These are phyloP conservation scores for Nemotelus nigrinus DNA, from an alignment of 2,888 invertebrate genomes.

Conservation along the genomic window DNA sequence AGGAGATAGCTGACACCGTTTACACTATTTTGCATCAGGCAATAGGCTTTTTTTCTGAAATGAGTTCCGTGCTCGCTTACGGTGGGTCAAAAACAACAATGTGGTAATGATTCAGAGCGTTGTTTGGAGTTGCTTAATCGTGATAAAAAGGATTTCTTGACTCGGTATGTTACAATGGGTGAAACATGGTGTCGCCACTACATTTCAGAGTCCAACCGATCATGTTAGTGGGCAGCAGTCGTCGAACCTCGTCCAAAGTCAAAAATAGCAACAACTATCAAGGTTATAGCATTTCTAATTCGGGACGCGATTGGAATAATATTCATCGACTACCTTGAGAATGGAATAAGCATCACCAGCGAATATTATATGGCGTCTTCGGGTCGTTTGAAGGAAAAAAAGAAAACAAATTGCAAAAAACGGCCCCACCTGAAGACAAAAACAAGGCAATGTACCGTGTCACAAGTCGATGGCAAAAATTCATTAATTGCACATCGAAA, in stretches of 20 bases:
- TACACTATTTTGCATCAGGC: not conserved
- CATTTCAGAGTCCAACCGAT: not conserved
- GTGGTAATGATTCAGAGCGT: not conserved
- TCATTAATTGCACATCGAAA: not conserved
- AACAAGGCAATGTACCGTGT: not conserved
- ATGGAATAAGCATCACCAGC: not conserved
- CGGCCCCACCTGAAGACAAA: not conserved
- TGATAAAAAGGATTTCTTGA: not conserved
- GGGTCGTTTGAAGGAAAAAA: not conserved
- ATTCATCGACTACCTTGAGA: not conserved
- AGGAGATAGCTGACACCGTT: not conserved
- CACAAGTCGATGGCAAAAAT: not conserved
- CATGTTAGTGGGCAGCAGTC: not conserved
- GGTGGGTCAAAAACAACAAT: not conserved
- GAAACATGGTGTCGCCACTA: slow-evolving; percentile 4
- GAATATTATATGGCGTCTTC: not conserved
- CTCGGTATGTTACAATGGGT: not conserved
- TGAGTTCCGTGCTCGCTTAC: not conserved
- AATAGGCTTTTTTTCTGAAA: not conserved
- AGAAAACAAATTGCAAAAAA: not conserved
- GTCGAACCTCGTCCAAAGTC: not conserved
- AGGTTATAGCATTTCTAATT: not conserved
- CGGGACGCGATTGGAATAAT: not conserved
- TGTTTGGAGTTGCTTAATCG: not conserved
- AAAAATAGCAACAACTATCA: not conserved